These are phyloP conservation scores for Typhlomys cinereus DNA, from an alignment of 2,113 vertebrate genomes.

Conservation along the genomic window DNA sequence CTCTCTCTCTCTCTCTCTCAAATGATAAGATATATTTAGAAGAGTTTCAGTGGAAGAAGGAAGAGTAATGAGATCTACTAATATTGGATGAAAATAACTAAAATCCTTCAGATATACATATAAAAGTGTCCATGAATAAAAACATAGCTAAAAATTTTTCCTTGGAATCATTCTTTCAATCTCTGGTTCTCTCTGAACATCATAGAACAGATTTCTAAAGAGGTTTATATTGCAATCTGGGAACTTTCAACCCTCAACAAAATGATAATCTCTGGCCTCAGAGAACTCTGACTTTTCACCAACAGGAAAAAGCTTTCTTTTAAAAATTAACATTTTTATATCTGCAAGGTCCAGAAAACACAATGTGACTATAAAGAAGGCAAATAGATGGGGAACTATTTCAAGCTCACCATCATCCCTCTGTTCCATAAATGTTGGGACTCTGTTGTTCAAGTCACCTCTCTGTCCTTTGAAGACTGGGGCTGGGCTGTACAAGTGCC, in stretches of 20 bases:
- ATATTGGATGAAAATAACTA: too few relatives aligned
- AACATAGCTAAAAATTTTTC: too few relatives aligned
- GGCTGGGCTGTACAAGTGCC: neutral
- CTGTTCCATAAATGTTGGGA: neutral
- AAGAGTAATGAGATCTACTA: too few relatives aligned
- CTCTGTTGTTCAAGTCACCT: neutral
- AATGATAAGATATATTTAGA: too few relatives aligned
- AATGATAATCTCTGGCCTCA: neutral
- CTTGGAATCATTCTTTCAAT: neutral
- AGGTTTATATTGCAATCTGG: neutral
- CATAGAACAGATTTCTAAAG: neutral
- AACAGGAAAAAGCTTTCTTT: neutral
- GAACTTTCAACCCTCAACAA: neutral
- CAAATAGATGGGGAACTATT: neutral
- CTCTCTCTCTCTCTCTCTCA: too few relatives aligned
- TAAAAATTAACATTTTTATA: slow-evolving; percentile 22
- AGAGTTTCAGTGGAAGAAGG: too few relatives aligned
- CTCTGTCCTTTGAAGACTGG: neutral
- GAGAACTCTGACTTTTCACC: neutral
- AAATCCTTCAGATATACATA: too few relatives aligned
- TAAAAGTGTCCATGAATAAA: too few relatives aligned
- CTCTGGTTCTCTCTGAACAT: neutral
- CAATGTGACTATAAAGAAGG: slow-evolving; percentile 8
- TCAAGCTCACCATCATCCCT: neutral
- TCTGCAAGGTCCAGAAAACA: neutral